These are phyloP conservation scores for Pterobdella sp. DNA, from an alignment of 2,888 invertebrate species.

Conservation along the genomic window DNA sequence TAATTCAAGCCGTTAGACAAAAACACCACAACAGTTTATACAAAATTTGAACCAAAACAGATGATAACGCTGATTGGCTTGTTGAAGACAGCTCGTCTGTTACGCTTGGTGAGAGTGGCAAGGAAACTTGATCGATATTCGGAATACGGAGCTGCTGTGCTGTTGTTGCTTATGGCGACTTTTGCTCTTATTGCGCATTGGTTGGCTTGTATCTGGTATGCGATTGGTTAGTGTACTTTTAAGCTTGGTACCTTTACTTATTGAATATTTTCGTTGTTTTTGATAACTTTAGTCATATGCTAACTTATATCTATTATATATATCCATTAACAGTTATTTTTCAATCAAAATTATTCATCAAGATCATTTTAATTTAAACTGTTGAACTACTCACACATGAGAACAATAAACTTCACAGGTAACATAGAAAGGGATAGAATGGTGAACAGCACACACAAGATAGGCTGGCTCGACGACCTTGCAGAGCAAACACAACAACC, in stretches of 20 bases:
- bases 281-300: background rate
- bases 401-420: conserved; percentile 28
- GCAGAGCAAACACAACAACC: conserved; percentile 82
- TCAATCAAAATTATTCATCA: background rate
- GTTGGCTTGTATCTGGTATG: conserved; percentile 98
- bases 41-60: conserved; percentile 62
- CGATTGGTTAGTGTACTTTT: conserved; percentile 57
- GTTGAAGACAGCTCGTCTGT: conserved; percentile 88
- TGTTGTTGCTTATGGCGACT: conserved; percentile 82
- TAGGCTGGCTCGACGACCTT: conserved; percentile 91
- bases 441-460: conserved; percentile 62
- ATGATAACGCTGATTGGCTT: conserved; percentile 95
- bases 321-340: background rate
- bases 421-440: conserved; percentile 61
- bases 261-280: background rate
- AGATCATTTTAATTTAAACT: background rate
- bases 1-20: too few species aligned
- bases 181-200: conserved; percentile 98
- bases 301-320: background rate
- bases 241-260: background rate
- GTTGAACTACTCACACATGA: conserved; percentile 35
- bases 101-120: conserved; percentile 88
- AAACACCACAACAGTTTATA: too few species aligned
- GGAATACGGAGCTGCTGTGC: conserved; percentile 95
- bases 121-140: conserved; percentile 96